A percentile compares a stretch with the other conserved stretches of the same genome.
Evolutionary conservation across 2,797 vertebrate species (phyloP).

Genomic region (Euthynnus affinis): DNA sequence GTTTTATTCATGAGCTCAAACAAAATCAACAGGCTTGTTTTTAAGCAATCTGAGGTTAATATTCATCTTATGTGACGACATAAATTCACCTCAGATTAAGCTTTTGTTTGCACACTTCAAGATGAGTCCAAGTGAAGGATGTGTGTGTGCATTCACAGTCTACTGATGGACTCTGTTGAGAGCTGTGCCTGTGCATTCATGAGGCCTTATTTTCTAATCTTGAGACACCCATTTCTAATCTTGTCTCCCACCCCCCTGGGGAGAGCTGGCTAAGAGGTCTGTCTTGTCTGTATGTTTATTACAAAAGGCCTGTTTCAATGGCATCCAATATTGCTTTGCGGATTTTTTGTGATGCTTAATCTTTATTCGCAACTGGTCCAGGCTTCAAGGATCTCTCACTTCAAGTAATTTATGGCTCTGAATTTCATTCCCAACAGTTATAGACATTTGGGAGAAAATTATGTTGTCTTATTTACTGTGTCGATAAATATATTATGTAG

Average conservation of each 20-base stretch:
- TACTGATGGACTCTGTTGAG: neutral
- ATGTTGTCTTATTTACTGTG: neutral
- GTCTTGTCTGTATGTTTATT: constrained; percentile 10
- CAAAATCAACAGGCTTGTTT: neutral
- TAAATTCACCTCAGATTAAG: neutral
- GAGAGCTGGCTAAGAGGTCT: constrained; percentile 6
- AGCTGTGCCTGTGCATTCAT: constrained; percentile 57
- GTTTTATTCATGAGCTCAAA: neutral
- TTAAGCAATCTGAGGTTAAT: neutral
- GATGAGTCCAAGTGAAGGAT: constrained; percentile 30
- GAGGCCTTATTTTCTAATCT: constrained; percentile 42
- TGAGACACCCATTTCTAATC: neutral
- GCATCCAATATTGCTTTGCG: neutral
- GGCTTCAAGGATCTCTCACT: neutral
- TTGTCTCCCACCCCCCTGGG: neutral
- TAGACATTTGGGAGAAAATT: neutral
- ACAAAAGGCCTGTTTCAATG: neutral
- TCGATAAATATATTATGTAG: too few relatives aligned
- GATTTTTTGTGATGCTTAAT: neutral
- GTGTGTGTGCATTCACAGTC: constrained; percentile 25
- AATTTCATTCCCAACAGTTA: neutral
- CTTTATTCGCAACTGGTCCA: neutral
- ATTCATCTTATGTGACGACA: neutral
- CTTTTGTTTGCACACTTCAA: constrained; percentile 19
- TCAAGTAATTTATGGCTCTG: neutral